Evolutionary conservation across 1,140 invertebrate species (phyloP).

Genomic region (Eufriesea mexicana): DNA sequence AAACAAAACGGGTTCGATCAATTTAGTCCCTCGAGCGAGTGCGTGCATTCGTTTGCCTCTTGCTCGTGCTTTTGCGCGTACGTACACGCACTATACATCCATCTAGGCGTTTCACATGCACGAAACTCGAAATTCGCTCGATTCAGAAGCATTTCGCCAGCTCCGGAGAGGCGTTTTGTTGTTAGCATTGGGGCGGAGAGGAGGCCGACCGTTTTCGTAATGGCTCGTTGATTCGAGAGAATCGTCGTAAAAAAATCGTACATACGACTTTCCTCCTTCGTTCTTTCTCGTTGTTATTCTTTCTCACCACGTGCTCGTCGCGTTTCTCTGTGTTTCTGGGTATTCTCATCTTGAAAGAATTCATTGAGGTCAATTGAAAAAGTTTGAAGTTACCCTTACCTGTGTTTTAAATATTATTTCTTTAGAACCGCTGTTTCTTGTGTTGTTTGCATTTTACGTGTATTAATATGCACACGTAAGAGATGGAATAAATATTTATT

Average conservation of each 20-base stretch:
- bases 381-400: too few species aligned
- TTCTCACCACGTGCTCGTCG: not conserved
- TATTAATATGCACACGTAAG: too few species aligned
- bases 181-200: constrained; percentile 78
- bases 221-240: constrained; percentile 79
- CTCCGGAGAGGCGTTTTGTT: constrained; percentile 81
- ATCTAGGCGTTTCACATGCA: constrained; percentile 19
- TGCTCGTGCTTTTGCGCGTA: constrained; percentile 44
- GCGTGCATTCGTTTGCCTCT: constrained; percentile 65
- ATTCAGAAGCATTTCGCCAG: constrained; percentile 78
- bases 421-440: not conserved
- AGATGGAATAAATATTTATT: too few species aligned
- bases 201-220: constrained; percentile 79
- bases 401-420: not conserved
- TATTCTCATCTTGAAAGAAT: not conserved
- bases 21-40: constrained; percentile 74
- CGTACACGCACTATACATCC: constrained; percentile 43
- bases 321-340: not conserved
- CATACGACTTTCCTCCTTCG: constrained; percentile 19
- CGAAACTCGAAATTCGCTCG: constrained; percentile 50
- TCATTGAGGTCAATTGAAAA: too few species aligned
- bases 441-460: too few species aligned
- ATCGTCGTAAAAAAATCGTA: constrained; percentile 57
- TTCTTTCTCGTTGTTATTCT: constrained; percentile 1
- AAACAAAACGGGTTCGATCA: constrained; percentile 79